These are phyloP conservation scores for Phataginus tetradactyla DNA, from an alignment of 2,797 vertebrate genomes.

Conservation along the genomic window DNA sequence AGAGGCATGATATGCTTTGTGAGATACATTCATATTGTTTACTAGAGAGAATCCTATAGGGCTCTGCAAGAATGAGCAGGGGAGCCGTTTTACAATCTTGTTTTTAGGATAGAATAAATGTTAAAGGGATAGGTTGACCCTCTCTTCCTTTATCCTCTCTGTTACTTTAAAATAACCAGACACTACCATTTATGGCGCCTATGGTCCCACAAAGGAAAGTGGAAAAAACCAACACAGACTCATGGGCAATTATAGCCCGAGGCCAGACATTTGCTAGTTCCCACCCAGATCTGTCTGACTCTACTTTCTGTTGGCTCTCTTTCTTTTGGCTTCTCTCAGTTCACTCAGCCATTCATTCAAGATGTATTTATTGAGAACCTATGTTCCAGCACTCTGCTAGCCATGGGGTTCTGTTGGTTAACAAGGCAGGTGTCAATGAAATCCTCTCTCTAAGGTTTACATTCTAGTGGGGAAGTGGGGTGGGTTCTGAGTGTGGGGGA, in stretches of 20 bases:
- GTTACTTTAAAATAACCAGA: slow-evolving; percentile 14
- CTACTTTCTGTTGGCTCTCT: not conserved
- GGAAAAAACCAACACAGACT: not conserved
- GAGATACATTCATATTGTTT: not conserved
- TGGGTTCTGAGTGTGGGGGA: not conserved
- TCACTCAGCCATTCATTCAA: not conserved
- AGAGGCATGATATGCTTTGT: not conserved
- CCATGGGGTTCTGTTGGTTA: not conserved
- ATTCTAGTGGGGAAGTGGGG: not conserved
- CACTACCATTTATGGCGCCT: not conserved
- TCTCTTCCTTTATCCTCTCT: not conserved
- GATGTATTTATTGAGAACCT: not conserved
- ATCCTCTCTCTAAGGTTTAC: not conserved
- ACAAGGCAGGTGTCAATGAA: not conserved
- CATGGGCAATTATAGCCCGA: not conserved
- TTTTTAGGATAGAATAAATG: not conserved
- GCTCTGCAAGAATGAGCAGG: not conserved
- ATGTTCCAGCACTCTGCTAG: not conserved
- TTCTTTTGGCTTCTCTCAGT: slow-evolving; percentile 29
- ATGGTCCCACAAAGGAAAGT: not conserved
- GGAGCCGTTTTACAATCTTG: not conserved
- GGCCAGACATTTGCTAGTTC: not conserved
- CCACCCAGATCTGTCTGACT: not conserved
- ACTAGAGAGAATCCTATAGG: not conserved
- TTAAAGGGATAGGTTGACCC: not conserved